These are phyloP conservation scores for Myotis yumanensis DNA, from an alignment of 2,113 vertebrate species.

Conservation along the genomic window DNA sequence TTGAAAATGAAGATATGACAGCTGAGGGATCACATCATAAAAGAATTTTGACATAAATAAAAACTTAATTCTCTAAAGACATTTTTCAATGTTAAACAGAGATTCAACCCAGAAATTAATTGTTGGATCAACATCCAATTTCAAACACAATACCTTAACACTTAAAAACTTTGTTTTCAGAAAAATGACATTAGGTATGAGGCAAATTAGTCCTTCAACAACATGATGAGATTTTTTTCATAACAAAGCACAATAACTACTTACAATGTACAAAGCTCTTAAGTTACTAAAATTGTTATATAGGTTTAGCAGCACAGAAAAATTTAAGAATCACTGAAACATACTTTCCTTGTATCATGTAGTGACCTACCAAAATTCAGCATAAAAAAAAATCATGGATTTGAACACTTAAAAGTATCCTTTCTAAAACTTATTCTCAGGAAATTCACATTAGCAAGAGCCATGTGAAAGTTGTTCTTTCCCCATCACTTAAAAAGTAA, in stretches of 20 bases:
- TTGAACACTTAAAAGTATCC: background rate
- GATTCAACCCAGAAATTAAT: background rate
- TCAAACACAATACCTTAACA: constrained; percentile 41
- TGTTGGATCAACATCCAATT: constrained; percentile 21
- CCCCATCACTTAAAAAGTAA: background rate
- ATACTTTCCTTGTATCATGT: background rate
- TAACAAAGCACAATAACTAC: constrained; percentile 26
- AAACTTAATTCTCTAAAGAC: background rate
- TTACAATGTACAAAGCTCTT: constrained; percentile 29
- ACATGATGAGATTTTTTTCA: background rate
- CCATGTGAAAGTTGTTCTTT: background rate
- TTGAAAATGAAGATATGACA: background rate
- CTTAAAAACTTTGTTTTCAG: constrained; percentile 24
- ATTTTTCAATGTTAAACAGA: constrained; percentile 26
- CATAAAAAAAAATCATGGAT: background rate
- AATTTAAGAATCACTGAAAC: constrained; percentile 34
- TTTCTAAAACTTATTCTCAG: background rate
- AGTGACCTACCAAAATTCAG: constrained; percentile 9
- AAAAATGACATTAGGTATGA: constrained; percentile 10
- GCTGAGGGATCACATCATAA: constrained; percentile 1
- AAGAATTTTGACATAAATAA: constrained; percentile 37
- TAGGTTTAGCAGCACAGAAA: background rate
- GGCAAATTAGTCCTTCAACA: background rate
- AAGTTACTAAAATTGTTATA: constrained; percentile 22
- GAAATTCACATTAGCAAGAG: constrained; percentile 15